Evolutionary conservation across 2,113 vertebrate genomes (phyloP).

Genomic region (Mungos mungo): DNA sequence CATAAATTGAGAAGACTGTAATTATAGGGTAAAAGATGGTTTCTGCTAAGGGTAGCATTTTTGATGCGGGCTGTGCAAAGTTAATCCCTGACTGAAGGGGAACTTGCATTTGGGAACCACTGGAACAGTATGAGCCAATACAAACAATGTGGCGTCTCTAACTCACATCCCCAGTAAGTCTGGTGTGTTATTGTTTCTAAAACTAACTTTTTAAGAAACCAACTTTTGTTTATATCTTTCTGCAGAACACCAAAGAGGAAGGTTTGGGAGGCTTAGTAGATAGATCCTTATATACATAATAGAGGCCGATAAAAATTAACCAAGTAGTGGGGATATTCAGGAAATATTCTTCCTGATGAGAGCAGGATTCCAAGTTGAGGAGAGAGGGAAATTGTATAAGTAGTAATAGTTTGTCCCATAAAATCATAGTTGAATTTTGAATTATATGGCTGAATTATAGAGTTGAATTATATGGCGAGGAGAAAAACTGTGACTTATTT

Average conservation of each 20-base stretch:
- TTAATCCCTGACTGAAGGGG: not conserved
- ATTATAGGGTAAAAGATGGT: not conserved
- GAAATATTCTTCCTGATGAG: not conserved
- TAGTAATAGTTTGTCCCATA: not conserved
- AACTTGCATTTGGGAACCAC: not conserved
- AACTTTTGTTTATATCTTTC: not conserved
- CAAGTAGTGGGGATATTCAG: not conserved
- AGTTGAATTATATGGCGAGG: not conserved
- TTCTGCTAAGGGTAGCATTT: not conserved
- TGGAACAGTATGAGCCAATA: not conserved
- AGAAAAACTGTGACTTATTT: not conserved
- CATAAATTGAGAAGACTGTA: not conserved
- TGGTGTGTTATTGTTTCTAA: not conserved
- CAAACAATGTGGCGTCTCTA: not conserved
- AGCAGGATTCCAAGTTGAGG: not conserved
- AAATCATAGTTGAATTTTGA: not conserved
- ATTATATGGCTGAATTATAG: not conserved
- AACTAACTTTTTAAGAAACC: not conserved
- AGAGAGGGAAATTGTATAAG: not conserved
- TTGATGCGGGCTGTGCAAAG: not conserved
- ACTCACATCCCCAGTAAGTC: not conserved
- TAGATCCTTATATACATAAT: not conserved
- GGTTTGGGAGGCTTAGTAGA: constrained; percentile 4
- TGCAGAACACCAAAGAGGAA: not conserved
- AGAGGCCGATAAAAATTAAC: not conserved